phyloP scores from a whole-genome alignment of 1,140 invertebrate species.

The Cotesia vestalis region DNA sequence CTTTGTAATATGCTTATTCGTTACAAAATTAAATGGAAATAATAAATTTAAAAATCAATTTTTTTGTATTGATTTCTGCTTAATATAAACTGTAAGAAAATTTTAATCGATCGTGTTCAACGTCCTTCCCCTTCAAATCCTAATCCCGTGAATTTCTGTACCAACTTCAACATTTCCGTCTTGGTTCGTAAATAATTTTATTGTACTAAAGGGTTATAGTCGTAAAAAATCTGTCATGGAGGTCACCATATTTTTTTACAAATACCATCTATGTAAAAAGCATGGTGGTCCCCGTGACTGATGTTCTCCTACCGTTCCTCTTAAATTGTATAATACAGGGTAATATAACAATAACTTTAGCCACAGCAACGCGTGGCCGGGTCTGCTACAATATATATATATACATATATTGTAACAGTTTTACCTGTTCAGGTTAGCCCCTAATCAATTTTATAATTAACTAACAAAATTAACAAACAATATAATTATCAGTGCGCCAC shows the following conservation, averaged over 20 bases:
- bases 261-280: neutral
- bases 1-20: neutral
- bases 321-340: neutral
- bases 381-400: neutral
- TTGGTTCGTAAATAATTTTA: too few species aligned
- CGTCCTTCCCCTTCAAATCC: too few species aligned
- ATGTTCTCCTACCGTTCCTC: neutral
- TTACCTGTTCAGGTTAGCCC: too few species aligned
- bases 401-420: too few species aligned
- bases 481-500: too few species aligned
- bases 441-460: too few species aligned
- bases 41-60: neutral
- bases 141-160: too few species aligned
- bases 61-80: neutral
- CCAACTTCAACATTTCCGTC: too few species aligned
- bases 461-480: too few species aligned
- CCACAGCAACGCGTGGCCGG: conserved; percentile 5
- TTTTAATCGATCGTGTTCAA: too few species aligned
- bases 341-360: neutral
- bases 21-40: neutral
- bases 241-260: conserved; percentile 1
- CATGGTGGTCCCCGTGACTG: neutral
- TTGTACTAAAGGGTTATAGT: neutral
- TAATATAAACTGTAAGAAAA: neutral
- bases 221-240: neutral